Percentiles rank a stretch among this genome's conserved stretches.
Evolutionary conservation across 1,140 invertebrate genomes (phyloP).

Genomic region (Helicoverpa armigera): DNA sequence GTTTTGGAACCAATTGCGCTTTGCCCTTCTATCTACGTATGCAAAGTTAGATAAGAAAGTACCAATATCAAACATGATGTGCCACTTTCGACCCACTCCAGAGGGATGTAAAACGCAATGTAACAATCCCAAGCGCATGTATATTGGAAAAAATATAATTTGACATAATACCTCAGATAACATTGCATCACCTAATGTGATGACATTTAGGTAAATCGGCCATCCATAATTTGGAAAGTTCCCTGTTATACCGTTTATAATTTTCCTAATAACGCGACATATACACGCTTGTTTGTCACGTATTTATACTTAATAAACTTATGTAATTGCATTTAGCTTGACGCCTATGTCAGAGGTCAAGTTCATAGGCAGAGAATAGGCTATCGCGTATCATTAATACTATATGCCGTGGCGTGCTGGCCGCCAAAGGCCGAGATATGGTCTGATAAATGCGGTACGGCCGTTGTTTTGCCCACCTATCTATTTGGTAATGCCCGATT

Average conservation of each 20-base stretch:
- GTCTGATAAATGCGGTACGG: constrained; percentile 68
- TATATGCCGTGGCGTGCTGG: constrained; percentile 38
- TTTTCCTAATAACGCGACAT: background rate
- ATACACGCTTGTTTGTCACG: background rate
- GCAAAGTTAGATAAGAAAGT: constrained; percentile 24
- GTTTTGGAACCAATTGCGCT: background rate
- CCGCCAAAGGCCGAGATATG: constrained; percentile 59
- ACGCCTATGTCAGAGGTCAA: constrained; percentile 51
- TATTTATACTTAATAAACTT: background rate
- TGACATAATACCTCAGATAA: no score
- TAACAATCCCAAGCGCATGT: background rate
- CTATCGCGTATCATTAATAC: constrained; percentile 56
- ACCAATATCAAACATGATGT: background rate
- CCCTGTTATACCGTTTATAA: no score
- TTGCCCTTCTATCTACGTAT: constrained; percentile 13
- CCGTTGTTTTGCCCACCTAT: constrained; percentile 60
- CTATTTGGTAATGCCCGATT: constrained; percentile 74
- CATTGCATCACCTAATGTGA: no score
- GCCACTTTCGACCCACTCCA: background rate
- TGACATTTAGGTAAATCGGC: no score
- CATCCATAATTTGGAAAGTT: no score
- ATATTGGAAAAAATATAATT: no score
- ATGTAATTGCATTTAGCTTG: background rate
- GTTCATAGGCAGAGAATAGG: constrained; percentile 52
- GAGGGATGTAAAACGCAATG: background rate